These are phyloP conservation scores for Aphelocoma californica DNA, from an alignment of 2,797 vertebrate species.

Conservation along the genomic window DNA sequence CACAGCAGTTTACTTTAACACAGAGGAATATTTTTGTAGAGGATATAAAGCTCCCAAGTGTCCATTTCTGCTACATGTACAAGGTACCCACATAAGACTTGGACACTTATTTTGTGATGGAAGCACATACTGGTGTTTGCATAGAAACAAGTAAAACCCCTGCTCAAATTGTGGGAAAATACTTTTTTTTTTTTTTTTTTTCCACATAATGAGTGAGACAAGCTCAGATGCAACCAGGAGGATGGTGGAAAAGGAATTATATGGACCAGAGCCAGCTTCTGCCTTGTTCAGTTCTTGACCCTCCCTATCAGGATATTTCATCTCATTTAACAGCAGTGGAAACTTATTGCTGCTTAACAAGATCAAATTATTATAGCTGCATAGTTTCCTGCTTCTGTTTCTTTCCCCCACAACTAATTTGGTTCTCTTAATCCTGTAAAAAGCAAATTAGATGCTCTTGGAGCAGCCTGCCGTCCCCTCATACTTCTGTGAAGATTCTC, in stretches of 20 bases:
- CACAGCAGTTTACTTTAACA: background rate
- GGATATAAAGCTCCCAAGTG: background rate
- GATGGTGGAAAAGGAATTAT: background rate
- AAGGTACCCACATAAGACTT: background rate
- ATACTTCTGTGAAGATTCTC: background rate
- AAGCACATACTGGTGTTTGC: background rate
- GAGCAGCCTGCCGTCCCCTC: background rate
- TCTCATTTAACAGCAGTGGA: background rate
- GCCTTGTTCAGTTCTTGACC: background rate
- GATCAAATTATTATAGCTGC: background rate
- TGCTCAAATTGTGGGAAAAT: background rate
- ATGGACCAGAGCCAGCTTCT: background rate
- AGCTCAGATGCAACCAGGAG: background rate
- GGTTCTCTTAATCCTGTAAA: background rate
- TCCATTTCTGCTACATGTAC: background rate
- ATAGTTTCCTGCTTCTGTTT: constrained; percentile 6
- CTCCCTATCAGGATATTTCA: background rate
- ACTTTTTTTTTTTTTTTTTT: background rate
- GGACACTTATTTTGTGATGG: background rate
- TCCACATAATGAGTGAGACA: background rate
- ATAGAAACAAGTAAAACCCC: background rate
- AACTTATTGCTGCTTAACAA: background rate
- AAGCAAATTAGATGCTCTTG: background rate
- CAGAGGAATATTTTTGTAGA: background rate
- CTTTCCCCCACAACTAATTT: background rate